Evolutionary conservation across 2,888 invertebrate species (phyloP).

Genomic region (Athalia circularis): DNA sequence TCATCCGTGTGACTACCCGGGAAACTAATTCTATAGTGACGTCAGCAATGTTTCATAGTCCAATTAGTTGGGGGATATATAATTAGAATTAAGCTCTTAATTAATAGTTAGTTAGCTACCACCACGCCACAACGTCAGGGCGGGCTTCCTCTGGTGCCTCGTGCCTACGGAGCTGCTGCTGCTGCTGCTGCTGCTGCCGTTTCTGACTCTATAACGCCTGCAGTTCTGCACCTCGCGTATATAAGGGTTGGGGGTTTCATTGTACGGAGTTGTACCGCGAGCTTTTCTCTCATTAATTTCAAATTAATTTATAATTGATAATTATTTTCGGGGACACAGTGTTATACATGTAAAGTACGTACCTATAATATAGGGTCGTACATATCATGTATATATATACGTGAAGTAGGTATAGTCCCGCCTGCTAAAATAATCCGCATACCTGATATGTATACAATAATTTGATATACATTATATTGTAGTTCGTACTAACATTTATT

Average conservation of each 20-base stretch:
- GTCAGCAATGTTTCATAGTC: slow-evolving; percentile 63
- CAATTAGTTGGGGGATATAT: slow-evolving; percentile 68
- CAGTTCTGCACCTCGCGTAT: slow-evolving; percentile 48
- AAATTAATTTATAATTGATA: slow-evolving; percentile 68
- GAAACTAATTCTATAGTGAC: slow-evolving; percentile 48
- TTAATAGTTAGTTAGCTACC: slow-evolving; percentile 69
- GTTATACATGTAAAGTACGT: neutral
- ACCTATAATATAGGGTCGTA: no score
- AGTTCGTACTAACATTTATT: neutral
- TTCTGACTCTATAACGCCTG: slow-evolving; percentile 31
- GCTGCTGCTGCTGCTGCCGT: neutral
- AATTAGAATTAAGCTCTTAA: slow-evolving; percentile 70
- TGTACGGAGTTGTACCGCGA: slow-evolving; percentile 55
- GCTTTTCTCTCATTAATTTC: slow-evolving; percentile 63
- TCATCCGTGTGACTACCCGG: slow-evolving; percentile 38
- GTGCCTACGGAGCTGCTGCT: no score
- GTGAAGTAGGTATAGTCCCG: no score
- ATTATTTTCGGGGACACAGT: slow-evolving; percentile 58
- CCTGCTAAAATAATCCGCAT: no score
- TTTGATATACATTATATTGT: no score
- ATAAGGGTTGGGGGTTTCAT: slow-evolving; percentile 56
- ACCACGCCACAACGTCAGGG: slow-evolving; percentile 42
- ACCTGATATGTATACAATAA: no score
- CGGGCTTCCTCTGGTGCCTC: slow-evolving; percentile 19
- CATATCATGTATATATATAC: no score